These are phyloP conservation scores for Erebia palarica DNA, from an alignment of 2,888 invertebrate genomes.

Conservation along the genomic window DNA sequence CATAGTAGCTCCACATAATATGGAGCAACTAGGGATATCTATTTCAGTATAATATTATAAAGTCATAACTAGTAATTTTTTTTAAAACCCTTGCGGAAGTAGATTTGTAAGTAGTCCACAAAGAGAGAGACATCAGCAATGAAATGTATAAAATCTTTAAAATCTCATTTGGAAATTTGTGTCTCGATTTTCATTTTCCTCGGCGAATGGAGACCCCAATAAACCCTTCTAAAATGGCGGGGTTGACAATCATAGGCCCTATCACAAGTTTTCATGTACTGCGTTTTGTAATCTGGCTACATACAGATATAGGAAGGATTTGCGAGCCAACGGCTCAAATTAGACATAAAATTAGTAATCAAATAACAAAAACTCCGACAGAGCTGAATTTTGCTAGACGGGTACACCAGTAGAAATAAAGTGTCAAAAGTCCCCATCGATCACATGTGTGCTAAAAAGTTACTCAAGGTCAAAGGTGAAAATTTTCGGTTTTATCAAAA, in stretches of 20 bases:
- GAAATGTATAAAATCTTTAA: not conserved
- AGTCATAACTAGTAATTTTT: not conserved
- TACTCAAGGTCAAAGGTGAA: too few species aligned
- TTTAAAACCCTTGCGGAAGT: not conserved
- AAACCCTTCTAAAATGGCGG: not conserved
- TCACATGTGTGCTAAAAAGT: too few species aligned
- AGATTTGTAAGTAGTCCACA: not conserved
- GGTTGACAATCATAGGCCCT: slow-evolving; percentile 5
- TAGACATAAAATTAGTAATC: too few species aligned
- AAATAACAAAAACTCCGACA: too few species aligned
- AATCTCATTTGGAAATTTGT: not conserved
- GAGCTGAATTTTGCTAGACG: too few species aligned
- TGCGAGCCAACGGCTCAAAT: not conserved
- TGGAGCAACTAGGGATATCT: too few species aligned
- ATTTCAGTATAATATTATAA: too few species aligned
- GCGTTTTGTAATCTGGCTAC: not conserved
- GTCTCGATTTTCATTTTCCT: not conserved
- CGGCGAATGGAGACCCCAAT: slow-evolving; percentile 1
- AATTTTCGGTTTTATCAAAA: too few species aligned
- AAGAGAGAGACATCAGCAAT: not conserved
- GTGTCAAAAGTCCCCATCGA: too few species aligned
- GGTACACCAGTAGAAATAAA: too few species aligned
- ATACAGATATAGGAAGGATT: not conserved
- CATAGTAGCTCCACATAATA: too few species aligned
- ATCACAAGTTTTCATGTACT: not conserved